Base-by-base conservation (phyloP, 2,113 vertebrate genomes). In the Megaleporinus macrocephalus region DNA sequence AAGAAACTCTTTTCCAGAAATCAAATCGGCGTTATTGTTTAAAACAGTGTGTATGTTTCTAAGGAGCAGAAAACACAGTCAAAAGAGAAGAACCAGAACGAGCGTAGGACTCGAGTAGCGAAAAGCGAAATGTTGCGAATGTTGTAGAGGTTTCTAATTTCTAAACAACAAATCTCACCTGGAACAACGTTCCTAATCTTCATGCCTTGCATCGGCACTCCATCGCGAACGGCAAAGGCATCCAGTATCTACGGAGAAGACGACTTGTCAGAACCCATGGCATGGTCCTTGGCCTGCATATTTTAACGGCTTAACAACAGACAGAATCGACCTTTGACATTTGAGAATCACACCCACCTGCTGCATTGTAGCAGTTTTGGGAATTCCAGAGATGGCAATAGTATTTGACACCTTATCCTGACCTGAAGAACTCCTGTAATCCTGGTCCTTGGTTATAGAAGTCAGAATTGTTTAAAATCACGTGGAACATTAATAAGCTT, bases 341-440 rank as follows among this genome's bases (percentile, higher is more conserved):
- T 73, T 24, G 73, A 20, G 36, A 20, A 76, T 78, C 12, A 1
- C 30, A 84, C 92, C 93, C 92, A 97, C 97, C 93, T 98, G 97
- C 89, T 98, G 96, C 93, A 97, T 95, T 85, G 97, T 96, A 86
- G 96, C 95, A 89, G 94, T 96, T 95, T 98, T 96, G 87, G 97
- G 97, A 87, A 98, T 96, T 88, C 95, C 96, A 91, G 91, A 95
- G 63, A 98, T 93, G 76, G 94, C 96, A 93, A 99, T 95, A 57
- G 96, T 95, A 78, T 95, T 96, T 92, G 96, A 97, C 75, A 96
- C 95, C 86, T 96, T 96, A 83, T 96, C 93, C 13, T 97, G 95
- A 85, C 95, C 92, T 84, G 93, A 90, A 68, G 96, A 94, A 88
- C 93, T 97, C 86, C 97, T 95, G 90, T 99, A 99, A 93, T 99